phyloP scores from a whole-genome alignment of 2,888 invertebrate species.

The Machimus rusticus region DNA sequence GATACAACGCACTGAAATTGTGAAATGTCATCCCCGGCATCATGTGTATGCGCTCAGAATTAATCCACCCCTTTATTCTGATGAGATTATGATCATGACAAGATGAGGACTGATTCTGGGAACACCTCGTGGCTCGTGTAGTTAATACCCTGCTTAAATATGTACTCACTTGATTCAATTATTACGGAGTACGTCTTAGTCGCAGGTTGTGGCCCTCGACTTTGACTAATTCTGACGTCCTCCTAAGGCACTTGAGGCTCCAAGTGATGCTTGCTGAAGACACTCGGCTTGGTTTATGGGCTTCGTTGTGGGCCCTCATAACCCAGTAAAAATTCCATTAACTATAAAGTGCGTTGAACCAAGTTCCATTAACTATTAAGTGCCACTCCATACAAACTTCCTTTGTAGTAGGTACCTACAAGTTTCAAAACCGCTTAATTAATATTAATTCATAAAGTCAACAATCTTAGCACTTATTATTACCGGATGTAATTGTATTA shows the following conservation, averaged over 20 bases:
- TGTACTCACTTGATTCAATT: conserved; percentile 10
- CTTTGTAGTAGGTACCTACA: too few relatives aligned
- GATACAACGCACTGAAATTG: conserved; percentile 6
- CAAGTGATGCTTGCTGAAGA: neutral
- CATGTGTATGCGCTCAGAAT: conserved; percentile 16
- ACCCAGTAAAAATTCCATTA: neutral
- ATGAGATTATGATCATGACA: conserved; percentile 24
- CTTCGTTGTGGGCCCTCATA: neutral
- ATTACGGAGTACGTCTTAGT: neutral
- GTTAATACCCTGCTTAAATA: conserved; percentile 6
- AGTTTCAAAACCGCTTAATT: neutral
- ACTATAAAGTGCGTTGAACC: neutral
- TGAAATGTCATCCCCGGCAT: conserved; percentile 2
- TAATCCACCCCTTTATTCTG: conserved; percentile 15
- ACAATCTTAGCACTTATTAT: neutral
- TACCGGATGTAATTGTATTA: too few relatives aligned
- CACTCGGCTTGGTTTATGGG: neutral
- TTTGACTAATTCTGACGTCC: neutral
- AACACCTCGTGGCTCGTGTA: neutral
- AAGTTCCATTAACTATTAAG: neutral
- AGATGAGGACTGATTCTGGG: neutral
- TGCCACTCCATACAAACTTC: neutral
- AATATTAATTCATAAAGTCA: neutral
- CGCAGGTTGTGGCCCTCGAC: neutral
- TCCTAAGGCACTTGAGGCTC: neutral